These are phyloP conservation scores for Physocephala rufipes DNA, from an alignment of 2,888 invertebrate species.

Conservation along the genomic window DNA sequence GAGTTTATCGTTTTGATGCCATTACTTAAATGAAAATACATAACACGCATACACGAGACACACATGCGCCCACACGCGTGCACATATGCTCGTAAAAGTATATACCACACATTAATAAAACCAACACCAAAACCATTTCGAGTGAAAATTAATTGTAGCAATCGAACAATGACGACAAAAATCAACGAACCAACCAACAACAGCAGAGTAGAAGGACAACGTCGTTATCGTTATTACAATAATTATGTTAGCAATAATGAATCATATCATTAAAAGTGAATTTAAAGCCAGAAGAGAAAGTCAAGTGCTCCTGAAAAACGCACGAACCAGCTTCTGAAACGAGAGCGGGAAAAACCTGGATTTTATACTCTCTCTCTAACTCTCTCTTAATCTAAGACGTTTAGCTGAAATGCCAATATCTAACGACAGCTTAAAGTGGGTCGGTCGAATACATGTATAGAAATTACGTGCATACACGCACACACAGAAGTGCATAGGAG, in stretches of 20 bases:
- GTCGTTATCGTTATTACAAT: slow-evolving; percentile 23
- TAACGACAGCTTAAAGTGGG: slow-evolving; percentile 11
- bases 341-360: not conserved
- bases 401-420: too few relatives aligned
- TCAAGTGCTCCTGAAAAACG: slow-evolving; percentile 20
- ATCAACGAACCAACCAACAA: not conserved
- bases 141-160: slow-evolving; percentile 21
- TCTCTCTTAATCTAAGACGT: too few relatives aligned
- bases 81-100: too few relatives aligned
- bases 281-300: slow-evolving; percentile 33
- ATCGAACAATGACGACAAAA: slow-evolving; percentile 9
- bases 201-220: slow-evolving; percentile 32
- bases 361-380: too few relatives aligned
- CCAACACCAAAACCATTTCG: slow-evolving; percentile 25
- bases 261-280: slow-evolving; percentile 19
- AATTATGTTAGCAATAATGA: not conserved
- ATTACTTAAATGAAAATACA: slow-evolving; percentile 37
- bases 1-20: slow-evolving; percentile 40
- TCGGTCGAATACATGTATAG: not conserved
- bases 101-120: slow-evolving; percentile 6
- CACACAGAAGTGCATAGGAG: not conserved
- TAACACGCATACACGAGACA: too few relatives aligned
- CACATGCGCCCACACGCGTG: too few relatives aligned
- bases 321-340: not conserved
- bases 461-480: not conserved